Percentiles rank a stretch among this genome's conserved stretches.
Evolutionary conservation across 2,888 invertebrate genomes (phyloP).

Genomic region (Rosalia funebris): DNA sequence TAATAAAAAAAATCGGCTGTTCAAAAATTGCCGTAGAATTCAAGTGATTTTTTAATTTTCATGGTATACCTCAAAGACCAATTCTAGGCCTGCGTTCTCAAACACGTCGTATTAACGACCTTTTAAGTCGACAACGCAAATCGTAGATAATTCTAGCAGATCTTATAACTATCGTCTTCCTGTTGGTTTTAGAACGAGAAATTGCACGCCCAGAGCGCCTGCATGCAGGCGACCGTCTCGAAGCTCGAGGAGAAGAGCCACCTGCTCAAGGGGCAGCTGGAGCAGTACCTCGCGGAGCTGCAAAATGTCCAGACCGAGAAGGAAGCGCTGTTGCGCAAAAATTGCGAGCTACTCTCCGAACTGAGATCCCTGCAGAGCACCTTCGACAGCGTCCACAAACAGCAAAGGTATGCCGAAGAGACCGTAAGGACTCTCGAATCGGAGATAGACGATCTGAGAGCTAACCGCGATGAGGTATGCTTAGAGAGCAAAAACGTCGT

Average conservation of each 20-base stretch:
- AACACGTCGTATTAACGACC: too few species aligned
- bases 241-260: constrained; percentile 52
- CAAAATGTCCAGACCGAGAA: constrained; percentile 52
- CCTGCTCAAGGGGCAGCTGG: constrained; percentile 52
- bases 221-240: constrained; percentile 46
- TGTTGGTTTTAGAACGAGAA: constrained; percentile 55
- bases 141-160: too few species aligned
- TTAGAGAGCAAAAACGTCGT: constrained; percentile 59
- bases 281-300: constrained; percentile 52
- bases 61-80: too few species aligned
- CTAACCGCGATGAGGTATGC: constrained; percentile 57
- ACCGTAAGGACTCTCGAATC: constrained; percentile 54
- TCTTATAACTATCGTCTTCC: too few species aligned
- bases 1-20: too few species aligned
- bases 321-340: constrained; percentile 50
- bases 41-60: too few species aligned
- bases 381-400: constrained; percentile 44
- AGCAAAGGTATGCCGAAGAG: constrained; percentile 51
- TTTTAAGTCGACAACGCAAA: too few species aligned
- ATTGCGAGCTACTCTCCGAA: constrained; percentile 53
- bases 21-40: too few species aligned
- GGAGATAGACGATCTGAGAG: constrained; percentile 55
- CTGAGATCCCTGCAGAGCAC: constrained; percentile 52
- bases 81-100: too few species aligned
- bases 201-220: constrained; percentile 51